A percentile compares a stretch with the other conserved stretches of the same genome.
Conservation (phyloP, 2,888 invertebrate genomes). For the Machimus atricapillus region DNA sequence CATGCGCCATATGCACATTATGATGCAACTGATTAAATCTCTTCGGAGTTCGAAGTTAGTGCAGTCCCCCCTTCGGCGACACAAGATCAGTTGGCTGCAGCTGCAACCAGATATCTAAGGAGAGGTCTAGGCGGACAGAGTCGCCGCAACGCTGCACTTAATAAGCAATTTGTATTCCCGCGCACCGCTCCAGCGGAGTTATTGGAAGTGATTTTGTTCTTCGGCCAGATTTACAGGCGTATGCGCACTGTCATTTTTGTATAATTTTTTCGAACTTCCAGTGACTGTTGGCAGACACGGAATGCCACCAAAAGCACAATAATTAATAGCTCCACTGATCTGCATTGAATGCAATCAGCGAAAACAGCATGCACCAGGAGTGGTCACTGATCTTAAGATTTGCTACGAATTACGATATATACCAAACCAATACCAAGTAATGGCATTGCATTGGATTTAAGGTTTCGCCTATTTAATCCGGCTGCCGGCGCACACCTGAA, state of each 20-base stretch:
- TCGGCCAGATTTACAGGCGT: not conserved
- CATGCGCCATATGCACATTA: slow-evolving; percentile 30
- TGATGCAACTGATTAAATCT: slow-evolving; percentile 37
- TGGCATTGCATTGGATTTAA: not conserved
- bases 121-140: not conserved
- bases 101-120: not conserved
- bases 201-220: not conserved
- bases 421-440: not conserved
- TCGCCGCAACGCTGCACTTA: not conserved
- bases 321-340: not conserved
- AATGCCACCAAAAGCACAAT: not conserved
- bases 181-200: not conserved
- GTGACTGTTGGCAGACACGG: not conserved
- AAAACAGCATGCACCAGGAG: not conserved
- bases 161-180: slow-evolving; percentile 25
- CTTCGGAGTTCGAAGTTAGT: not conserved
- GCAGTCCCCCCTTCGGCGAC: not conserved
- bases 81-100: slow-evolving; percentile 16
- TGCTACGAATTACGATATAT: not conserved
- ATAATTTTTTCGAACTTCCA: not conserved
- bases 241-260: not conserved
- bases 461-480: not conserved
- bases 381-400: not conserved
- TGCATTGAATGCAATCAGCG: not conserved
- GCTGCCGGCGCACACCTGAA: not conserved